Evolutionary conservation across 1,140 invertebrate species (phyloP), one percentile per base, ranked within the genome.

Genomic region (Neuroterus valhalla): DNA sequence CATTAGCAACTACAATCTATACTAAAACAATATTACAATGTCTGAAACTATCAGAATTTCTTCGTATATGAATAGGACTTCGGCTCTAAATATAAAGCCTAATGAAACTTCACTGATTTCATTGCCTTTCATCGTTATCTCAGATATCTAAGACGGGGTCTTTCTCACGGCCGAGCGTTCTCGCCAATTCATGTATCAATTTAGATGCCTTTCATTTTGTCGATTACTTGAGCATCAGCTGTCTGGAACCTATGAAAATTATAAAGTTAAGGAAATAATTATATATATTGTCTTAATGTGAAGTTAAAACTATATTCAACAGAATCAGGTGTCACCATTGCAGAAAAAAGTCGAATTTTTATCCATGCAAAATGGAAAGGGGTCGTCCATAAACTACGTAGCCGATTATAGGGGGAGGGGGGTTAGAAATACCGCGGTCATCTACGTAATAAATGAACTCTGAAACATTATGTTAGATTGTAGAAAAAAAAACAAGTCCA

Each of bases 71-170:
- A 62, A 62, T 31, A 26, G 31, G n/a, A n/a, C 23, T 26, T 15
- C 31, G 26, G 26, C 52, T 62, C 11, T 62, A 62, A 48, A 48
- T 8, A 62, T 62, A 62, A 62, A 62, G 55, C 26, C 26, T 11
- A 31, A 31, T 31, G 55, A 62, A 62, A 31, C 21, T 17, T 50
- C 26, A 62, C 23, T 8, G 31, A 38, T 46, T 72, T 71, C 31
- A 38, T 48, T 21, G 68, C 44, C 10, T 67, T 67, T 43, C 44
- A 48, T 44, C 19, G 46, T 46, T 66, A 21, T 45, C 21, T 68
- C 21, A 68, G 23, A 68, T 45, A 23, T 45, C 21, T 43, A 68
- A 55, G 50, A 55, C 50, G 50, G 50, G 23, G 19, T 55, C n/a
- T 62, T 14, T 62, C 26, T 31, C 31, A 15, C 31, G 1, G 6